Evolutionary conservation across 2,888 invertebrate genomes (phyloP).

Genomic region (Melinaea menophilus): DNA sequence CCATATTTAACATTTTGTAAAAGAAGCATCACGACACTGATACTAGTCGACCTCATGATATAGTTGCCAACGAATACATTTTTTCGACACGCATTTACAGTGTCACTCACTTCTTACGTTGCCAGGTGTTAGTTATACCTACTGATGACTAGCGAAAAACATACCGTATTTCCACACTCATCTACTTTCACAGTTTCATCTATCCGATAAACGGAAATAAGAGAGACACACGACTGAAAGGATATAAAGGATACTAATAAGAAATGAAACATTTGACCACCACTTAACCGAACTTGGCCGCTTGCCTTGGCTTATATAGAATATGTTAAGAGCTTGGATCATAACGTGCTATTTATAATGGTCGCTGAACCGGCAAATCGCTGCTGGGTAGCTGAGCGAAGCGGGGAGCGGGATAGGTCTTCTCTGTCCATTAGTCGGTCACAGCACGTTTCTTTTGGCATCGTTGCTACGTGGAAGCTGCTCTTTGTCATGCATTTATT

Average conservation of each 20-base stretch:
- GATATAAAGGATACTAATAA: no score
- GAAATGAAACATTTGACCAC: background rate
- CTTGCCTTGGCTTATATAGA: slow-evolving; percentile 23
- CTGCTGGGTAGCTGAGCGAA: slow-evolving; percentile 4
- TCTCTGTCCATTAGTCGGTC: slow-evolving; percentile 17
- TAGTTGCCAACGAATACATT: slow-evolving; percentile 22
- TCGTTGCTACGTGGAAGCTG: slow-evolving; percentile 47
- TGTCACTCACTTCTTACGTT: slow-evolving; percentile 18
- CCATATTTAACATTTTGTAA: slow-evolving; percentile 16
- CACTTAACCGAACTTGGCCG: slow-evolving; percentile 24
- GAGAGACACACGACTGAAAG: no score
- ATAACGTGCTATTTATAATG: slow-evolving; percentile 23
- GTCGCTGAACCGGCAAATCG: slow-evolving; percentile 13
- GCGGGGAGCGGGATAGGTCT: slow-evolving; percentile 12
- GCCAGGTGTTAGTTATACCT: slow-evolving; percentile 19
- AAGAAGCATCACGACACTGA: slow-evolving; percentile 12
- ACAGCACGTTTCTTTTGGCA: slow-evolving; percentile 35
- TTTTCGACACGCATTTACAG: slow-evolving; percentile 21
- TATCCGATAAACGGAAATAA: no score
- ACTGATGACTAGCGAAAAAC: background rate
- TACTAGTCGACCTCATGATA: slow-evolving; percentile 13
- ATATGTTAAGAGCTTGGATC: slow-evolving; percentile 16
- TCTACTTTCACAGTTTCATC: background rate
- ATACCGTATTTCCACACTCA: background rate
- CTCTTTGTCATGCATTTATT: slow-evolving; percentile 44